Evolutionary conservation across 2,113 vertebrate genomes (phyloP), one percentile per base, ranked within the genome.

Genomic region (Atractosteus spatula): DNA sequence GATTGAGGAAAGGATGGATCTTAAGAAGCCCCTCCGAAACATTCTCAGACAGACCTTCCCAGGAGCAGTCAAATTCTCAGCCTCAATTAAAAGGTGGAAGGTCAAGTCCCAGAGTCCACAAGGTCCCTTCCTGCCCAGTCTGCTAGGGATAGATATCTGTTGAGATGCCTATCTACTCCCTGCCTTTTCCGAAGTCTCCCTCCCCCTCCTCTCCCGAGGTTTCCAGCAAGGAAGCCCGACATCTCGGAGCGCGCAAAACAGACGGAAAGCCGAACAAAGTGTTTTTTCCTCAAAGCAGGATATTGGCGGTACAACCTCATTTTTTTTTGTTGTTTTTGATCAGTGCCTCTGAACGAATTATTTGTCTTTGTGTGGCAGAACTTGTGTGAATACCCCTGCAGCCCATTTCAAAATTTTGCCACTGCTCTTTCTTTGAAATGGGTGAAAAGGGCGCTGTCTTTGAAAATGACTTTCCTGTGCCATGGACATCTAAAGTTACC

Each of bases 211-310:
- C 67, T 47, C 4, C 41, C 51, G 72, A 79, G 86, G 77, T 64
- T 77, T 74, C 82, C 78, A 89, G 86, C 85, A 90, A 90, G 88
- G 85, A 88, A 78, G 77, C 73, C 0, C 10, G 80, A 66, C 78
- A 83, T 76, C 69, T 85, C 78, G 79, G 78, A 75, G 73, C 79
- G 78, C 62, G 82, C 77, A 91, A 92, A 91, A 91, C 88, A 92
- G 87, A 70, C 81, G 92, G 89, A 92, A 92, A 81, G 70, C 29
- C 69, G 78, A 71, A 85, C 80, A 82, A 87, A 74, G 79, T 85
- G 86, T 89, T 88, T 86, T 89, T 89, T 85, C 85, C 84, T 84
- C 56, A 83, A 84, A 89, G 84, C 89, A 86, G 91, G 89, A 92
- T 85, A 75, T 77, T 41, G 79, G 75, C 56, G 70, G 78, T 73